Percentiles rank a stretch among this genome's conserved stretches.
Evolutionary conservation across 92 coral and sea anemone species (phyloP).

Genomic region (Heteractis magnifica): DNA sequence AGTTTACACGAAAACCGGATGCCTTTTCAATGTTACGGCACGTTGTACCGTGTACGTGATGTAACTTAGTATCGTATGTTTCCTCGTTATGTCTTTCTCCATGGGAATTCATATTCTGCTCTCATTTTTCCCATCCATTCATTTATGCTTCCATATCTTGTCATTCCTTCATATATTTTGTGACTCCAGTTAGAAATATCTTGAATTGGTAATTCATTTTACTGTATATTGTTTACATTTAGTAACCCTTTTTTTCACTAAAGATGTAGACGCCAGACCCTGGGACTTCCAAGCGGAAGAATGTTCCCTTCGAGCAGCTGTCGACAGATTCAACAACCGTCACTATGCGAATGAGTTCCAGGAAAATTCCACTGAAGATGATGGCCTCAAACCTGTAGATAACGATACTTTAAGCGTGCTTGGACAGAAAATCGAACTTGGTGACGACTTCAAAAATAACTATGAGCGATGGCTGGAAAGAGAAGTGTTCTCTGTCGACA

Average conservation of each 20-base stretch:
- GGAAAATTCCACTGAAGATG: conserved; percentile 43
- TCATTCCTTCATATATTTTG: too few species aligned
- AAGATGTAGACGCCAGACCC: conserved; percentile 95
- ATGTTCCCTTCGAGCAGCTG: conserved; percentile 85
- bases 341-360: conserved; percentile 70
- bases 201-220: background rate
- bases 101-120: too few species aligned
- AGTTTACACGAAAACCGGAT: too few species aligned
- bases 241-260: background rate
- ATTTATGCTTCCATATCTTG: too few species aligned
- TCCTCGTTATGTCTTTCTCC: too few species aligned
- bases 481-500: conserved; percentile 90
- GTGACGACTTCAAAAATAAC: conserved; percentile 87
- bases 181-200: too few species aligned
- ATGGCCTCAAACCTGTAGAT: conserved; percentile 71
- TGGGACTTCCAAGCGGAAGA: conserved; percentile 99
- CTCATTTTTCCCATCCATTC: too few species aligned
- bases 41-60: too few species aligned
- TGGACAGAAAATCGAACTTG: conserved; percentile 80
- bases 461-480: conserved; percentile 97
- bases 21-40: too few species aligned
- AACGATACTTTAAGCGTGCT: conserved; percentile 83
- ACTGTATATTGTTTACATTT: background rate
- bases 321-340: conserved; percentile 89
- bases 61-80: too few species aligned